These are phyloP conservation scores for Rousettus madagascariensis DNA, from an alignment of 2,797 vertebrate species.

Conservation along the genomic window DNA sequence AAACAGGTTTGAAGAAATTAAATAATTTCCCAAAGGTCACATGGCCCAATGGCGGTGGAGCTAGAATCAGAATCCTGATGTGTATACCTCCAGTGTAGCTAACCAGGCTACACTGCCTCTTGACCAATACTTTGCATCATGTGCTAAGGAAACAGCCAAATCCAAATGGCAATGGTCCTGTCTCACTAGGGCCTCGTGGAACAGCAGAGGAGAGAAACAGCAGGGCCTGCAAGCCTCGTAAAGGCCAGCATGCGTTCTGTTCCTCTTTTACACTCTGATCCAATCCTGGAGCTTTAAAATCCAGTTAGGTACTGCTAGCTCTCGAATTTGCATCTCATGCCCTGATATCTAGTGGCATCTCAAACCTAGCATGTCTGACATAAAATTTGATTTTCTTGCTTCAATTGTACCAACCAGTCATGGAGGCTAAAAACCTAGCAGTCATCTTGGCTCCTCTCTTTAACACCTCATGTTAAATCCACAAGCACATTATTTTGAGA, in stretches of 20 bases:
- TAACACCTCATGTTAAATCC: background rate
- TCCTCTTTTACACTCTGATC: background rate
- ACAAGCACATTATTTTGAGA: background rate
- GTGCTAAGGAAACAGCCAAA: background rate
- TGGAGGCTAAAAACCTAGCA: background rate
- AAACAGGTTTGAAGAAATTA: background rate
- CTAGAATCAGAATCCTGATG: background rate
- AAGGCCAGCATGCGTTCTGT: background rate
- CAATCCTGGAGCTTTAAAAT: background rate
- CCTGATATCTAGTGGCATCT: background rate
- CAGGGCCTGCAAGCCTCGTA: background rate
- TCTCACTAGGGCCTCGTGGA: background rate
- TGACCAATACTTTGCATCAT: background rate
- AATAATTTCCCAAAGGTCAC: background rate
- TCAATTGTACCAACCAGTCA: background rate
- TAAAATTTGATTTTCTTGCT: conserved; percentile 2
- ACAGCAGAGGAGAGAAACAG: background rate
- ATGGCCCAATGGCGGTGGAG: background rate
- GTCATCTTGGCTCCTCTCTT: background rate
- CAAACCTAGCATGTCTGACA: background rate
- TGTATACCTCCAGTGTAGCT: background rate
- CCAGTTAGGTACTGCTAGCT: background rate
- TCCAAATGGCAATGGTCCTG: background rate
- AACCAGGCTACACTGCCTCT: background rate
- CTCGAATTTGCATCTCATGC: background rate